Conservation (phyloP, 2,113 vertebrate genomes). For the Sceloporus undulatus region DNA sequence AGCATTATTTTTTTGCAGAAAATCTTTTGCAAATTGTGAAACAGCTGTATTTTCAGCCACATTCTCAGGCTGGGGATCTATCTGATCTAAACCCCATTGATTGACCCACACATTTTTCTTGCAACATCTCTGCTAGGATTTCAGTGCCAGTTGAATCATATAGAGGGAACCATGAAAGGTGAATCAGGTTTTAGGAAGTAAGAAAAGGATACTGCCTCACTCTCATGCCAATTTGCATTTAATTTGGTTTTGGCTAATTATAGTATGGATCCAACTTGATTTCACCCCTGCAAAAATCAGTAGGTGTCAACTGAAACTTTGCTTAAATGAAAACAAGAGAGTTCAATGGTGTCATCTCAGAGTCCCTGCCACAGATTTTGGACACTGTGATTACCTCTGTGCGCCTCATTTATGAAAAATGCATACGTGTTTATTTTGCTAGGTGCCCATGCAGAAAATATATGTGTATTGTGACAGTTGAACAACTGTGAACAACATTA, state of each 20-base stretch:
- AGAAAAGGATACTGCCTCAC: neutral
- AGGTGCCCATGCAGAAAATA: neutral
- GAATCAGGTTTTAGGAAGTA: slow-evolving; percentile 10
- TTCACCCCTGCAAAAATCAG: neutral
- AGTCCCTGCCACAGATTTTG: neutral
- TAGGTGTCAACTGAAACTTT: neutral
- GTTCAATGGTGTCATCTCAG: neutral
- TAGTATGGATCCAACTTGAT: neutral
- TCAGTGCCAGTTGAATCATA: neutral
- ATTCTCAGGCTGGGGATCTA: neutral
- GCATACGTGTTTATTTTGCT: neutral
- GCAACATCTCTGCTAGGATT: neutral
- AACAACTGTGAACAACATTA: too few relatives aligned
- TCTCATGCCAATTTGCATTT: slow-evolving; percentile 11
- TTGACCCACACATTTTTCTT: slow-evolving; percentile 17
- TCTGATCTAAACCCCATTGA: neutral
- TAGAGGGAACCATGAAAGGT: neutral
- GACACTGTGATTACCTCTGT: neutral
- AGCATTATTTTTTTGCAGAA: neutral
- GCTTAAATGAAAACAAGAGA: neutral
- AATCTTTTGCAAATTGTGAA: rapidly evolving
- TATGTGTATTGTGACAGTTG: neutral
- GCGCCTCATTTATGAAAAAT: too few relatives aligned
- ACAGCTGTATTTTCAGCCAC: neutral
- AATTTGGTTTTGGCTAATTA: neutral